Evolutionary conservation across 2,113 vertebrate species (phyloP).

Genomic region (Zosterops lateralis): DNA sequence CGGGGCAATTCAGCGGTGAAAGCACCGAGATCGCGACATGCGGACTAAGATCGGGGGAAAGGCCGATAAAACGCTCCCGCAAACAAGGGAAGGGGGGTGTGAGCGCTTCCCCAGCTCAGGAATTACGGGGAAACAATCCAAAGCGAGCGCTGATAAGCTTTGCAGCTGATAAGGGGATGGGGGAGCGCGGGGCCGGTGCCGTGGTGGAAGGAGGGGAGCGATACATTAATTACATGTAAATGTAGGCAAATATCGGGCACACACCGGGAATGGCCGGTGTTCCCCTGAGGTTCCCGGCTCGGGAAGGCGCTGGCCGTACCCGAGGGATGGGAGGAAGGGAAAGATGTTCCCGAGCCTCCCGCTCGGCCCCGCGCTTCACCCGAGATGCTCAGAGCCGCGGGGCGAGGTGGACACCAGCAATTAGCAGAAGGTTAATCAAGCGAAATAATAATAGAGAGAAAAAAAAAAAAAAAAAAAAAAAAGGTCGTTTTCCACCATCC

Average conservation of each 20-base stretch:
- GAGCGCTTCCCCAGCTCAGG: accelerated
- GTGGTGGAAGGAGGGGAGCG: accelerated
- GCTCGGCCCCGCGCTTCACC: background rate
- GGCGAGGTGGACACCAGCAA: background rate
- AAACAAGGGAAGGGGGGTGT: accelerated
- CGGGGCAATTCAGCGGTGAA: background rate
- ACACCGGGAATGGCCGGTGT: background rate
- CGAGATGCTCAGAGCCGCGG: background rate
- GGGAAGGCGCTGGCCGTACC: background rate
- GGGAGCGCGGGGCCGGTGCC: background rate
- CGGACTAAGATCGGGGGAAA: background rate
- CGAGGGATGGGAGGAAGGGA: background rate
- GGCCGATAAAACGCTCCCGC: background rate
- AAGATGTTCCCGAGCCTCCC: background rate
- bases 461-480: too few species aligned
- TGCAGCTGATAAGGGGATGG: background rate
- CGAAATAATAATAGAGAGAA: background rate
- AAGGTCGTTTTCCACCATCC: background rate
- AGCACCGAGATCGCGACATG: background rate
- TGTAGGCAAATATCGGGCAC: accelerated
- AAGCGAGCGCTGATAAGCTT: accelerated
- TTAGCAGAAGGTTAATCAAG: background rate
- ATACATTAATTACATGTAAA: background rate
- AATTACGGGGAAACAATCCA: background rate
- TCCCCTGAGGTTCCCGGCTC: background rate